phyloP scores from a whole-genome alignment of 2,113 vertebrate species.

The Pseudorectes ferrugineus region DNA sequence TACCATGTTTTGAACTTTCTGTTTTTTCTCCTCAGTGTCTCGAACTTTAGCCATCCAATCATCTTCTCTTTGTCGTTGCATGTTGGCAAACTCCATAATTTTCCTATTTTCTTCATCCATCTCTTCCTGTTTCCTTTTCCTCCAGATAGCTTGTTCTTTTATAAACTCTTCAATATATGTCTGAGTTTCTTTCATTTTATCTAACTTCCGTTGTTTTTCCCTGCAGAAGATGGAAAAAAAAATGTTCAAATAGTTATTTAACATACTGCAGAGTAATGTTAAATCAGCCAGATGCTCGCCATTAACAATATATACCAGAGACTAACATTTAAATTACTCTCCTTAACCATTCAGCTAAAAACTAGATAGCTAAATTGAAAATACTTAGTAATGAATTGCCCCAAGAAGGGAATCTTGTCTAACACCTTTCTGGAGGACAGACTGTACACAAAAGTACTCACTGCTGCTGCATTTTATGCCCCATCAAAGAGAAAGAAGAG shows the following conservation, averaged over 20 bases:
- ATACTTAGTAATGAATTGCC: neutral
- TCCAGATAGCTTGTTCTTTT: conserved; percentile 82
- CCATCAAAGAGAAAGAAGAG: neutral
- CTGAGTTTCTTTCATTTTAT: conserved; percentile 82
- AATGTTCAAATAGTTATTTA: neutral
- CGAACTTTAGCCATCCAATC: conserved; percentile 72
- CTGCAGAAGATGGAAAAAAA: conserved; percentile 57
- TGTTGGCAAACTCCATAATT: conserved; percentile 81
- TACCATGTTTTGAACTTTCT: conserved; percentile 81
- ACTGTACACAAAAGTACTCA: neutral
- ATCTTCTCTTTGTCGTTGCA: conserved; percentile 77
- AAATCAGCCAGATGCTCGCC: neutral
- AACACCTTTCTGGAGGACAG: neutral
- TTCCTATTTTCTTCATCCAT: conserved; percentile 89
- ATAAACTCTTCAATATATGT: conserved; percentile 85
- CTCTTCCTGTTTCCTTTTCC: conserved; percentile 80
- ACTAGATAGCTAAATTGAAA: neutral
- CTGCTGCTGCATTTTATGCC: neutral
- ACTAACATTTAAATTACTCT: neutral
- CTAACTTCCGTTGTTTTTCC: conserved; percentile 81
- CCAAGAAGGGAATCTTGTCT: neutral
- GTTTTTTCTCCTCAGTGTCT: conserved; percentile 79
- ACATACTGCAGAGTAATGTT: neutral
- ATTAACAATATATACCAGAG: neutral
- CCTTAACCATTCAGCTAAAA: neutral